These are phyloP conservation scores for Australoheros facetus DNA, from an alignment of 2,797 vertebrate genomes.

Conservation along the genomic window DNA sequence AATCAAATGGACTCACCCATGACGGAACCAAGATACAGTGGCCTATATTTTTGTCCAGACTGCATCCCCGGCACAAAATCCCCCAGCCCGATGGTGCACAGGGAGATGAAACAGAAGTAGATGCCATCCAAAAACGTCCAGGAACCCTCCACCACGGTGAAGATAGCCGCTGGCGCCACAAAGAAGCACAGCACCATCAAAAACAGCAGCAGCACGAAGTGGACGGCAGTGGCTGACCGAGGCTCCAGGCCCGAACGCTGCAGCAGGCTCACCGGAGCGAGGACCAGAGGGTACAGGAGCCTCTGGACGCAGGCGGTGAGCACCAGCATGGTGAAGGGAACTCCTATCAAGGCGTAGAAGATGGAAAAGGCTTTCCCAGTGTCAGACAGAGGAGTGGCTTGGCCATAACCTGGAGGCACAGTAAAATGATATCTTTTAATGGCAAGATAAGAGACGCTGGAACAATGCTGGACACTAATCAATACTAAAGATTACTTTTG, in stretches of 20 bases:
- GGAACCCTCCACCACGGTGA: conserved; percentile 78
- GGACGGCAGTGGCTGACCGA: conserved; percentile 71
- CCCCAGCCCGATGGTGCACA: conserved; percentile 92
- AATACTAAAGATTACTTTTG: no score
- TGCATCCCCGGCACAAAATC: conserved; percentile 87
- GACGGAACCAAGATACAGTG: conserved; percentile 87
- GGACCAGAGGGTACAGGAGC: conserved; percentile 82
- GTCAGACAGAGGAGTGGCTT: conserved; percentile 87
- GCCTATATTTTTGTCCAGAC: conserved; percentile 75
- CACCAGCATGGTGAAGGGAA: conserved; percentile 91
- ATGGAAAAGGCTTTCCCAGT: conserved; percentile 89
- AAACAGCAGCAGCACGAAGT: conserved; percentile 79
- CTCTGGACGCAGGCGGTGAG: conserved; percentile 87
- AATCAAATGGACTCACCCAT: conserved; percentile 82
- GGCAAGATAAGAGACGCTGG: no score
- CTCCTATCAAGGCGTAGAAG: conserved; percentile 86
- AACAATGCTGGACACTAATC: no score
- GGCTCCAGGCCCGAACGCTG: conserved; percentile 75
- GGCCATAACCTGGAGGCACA: conserved; percentile 84
- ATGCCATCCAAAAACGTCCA: conserved; percentile 90
- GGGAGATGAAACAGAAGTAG: conserved; percentile 93
- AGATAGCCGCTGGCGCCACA: conserved; percentile 82
- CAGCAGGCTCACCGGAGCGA: conserved; percentile 75
- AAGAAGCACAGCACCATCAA: conserved; percentile 81
- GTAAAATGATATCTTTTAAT: neutral